A percentile compares a stretch with the other conserved stretches of the same genome.
Evolutionary conservation across 2,888 invertebrate genomes (phyloP).

Genomic region (Yponomeuta malinellus): DNA sequence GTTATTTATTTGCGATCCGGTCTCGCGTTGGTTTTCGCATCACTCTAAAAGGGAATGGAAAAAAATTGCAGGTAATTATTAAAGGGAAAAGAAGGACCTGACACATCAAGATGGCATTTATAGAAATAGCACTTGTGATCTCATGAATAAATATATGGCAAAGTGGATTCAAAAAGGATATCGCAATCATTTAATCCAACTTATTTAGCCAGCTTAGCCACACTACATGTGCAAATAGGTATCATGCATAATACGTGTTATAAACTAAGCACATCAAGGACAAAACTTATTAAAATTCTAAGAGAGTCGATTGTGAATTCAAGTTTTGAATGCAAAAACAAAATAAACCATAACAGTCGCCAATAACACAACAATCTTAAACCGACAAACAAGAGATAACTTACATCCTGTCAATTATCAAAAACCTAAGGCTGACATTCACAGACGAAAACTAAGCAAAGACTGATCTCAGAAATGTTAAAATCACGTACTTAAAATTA

Average conservation of each 20-base stretch:
- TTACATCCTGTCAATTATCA: too few relatives aligned
- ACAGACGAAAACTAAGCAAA: too few relatives aligned
- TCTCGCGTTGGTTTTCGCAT: conserved; percentile 8
- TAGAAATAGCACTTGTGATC: neutral
- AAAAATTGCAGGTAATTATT: neutral
- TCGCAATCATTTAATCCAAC: conserved; percentile 3
- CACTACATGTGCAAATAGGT: neutral
- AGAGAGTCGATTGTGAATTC: too few relatives aligned
- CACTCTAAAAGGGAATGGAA: conserved; percentile 1
- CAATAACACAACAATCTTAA: too few relatives aligned
- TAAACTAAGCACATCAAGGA: neutral
- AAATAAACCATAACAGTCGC: too few relatives aligned
- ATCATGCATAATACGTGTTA: neutral
- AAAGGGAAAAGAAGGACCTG: neutral
- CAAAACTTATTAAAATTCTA: too few relatives aligned
- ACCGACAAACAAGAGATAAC: too few relatives aligned
- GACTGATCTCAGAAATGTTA: too few relatives aligned
- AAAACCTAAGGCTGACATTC: too few relatives aligned
- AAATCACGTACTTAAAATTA: too few relatives aligned
- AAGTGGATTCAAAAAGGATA: conserved; percentile 1
- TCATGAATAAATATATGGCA: conserved; percentile 1
- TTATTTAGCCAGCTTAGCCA: neutral
- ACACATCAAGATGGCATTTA: conserved; percentile 8
- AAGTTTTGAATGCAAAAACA: too few relatives aligned
- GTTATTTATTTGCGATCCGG: conserved; percentile 8